Evolutionary conservation across 1,140 invertebrate species (phyloP), one percentile per base, ranked within the genome.

Genomic region (honey bee (Apis mellifera)): DNA sequence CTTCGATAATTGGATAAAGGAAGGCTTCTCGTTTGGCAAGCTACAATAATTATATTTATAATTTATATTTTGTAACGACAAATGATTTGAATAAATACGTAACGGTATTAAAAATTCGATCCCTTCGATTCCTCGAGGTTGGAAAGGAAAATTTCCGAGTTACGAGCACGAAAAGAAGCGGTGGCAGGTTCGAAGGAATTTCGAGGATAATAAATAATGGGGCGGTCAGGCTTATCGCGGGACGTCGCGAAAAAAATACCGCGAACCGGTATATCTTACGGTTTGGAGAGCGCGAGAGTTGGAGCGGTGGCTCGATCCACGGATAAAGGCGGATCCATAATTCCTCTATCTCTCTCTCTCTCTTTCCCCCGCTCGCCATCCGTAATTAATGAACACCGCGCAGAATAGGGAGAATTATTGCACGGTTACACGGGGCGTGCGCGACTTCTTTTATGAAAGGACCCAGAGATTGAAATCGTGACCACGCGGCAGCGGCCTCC

Each of bases 351-450:
- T 42, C 32, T 7, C 32, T 7, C 32, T 90, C 84, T 85, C 83
- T 86, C 88, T 90, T 90, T 88, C 79, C 70, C 87, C 89, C 75
- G 84, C 84, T 80, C 82, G 86, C 78, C 74, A 71, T 73, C 65
- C 82, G 91, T 89, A 92, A 92, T 92, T 92, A 92, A 92, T 91
- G 91, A 91, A 91, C 91, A 91, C 84, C 90, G 85, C 87, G 86
- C 90, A 92, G 89, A 92, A 92, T 92, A 90, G 89, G 86, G 90
- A 92, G 90, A 92, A 89, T 89, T 92, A 92, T 92, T 89, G 90
- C 91, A 69, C 86, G 89, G 87, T 91, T 90, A 90, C 90, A 84
- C 88, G 85, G 88, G 88, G 84, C 87, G 85, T 87, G 88, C 90
- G 89, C 88, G 89, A 89, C 86, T 88, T 84, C 89, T 89, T 85